Base-by-base conservation (phyloP, 2,888 invertebrate genomes). In the Salticus scenicus region DNA sequence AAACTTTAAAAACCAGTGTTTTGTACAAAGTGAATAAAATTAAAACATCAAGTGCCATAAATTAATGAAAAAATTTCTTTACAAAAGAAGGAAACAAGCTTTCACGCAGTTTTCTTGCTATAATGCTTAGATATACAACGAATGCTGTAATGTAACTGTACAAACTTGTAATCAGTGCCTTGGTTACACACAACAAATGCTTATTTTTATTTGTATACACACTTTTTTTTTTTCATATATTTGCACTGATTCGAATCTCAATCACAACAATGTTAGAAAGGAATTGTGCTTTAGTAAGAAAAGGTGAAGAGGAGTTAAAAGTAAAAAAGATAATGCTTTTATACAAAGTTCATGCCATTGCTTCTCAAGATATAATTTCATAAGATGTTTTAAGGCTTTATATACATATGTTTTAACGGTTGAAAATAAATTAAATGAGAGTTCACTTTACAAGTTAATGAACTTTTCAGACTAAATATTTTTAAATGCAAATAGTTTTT, bases 141-240 rank as follows among this genome's bases (percentile, higher is more conserved):
- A 24, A 57, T 24, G 24, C 57, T 57, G 42, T 47, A 17, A 57
- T 57, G 20, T 5, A 57, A 57, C 57, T 57, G 57, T 57, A 57
- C 57, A 57, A n/a, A 47, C 24, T 57, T 57, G 2, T 10, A 17
- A 57, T 57, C 57, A 24, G 57, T 57, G 57, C 57, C 20, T 57
- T 24, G 57, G 57, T 57, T 57, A 24, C 57, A 57, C 4, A 57
- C 17, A 57, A 57, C 57, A 57, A 57, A 57, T 57, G 57, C 57
- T 57, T 20, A 57, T 57, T 20, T 57, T 57, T 57, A 47, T 47
- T 17, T 47, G 47, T 57, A 57, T 57, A 57, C 57, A 24, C 24
- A 24, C 17, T 47, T 47, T 47, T 2, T 47, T 57, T n/a, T n/a
- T n/a, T n/a, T n/a, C n/a, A n/a, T n/a, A n/a, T n/a, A n/a, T n/a